Conservation (phyloP, 2,888 invertebrate genomes). For the Nemotelus nigrinus region DNA sequence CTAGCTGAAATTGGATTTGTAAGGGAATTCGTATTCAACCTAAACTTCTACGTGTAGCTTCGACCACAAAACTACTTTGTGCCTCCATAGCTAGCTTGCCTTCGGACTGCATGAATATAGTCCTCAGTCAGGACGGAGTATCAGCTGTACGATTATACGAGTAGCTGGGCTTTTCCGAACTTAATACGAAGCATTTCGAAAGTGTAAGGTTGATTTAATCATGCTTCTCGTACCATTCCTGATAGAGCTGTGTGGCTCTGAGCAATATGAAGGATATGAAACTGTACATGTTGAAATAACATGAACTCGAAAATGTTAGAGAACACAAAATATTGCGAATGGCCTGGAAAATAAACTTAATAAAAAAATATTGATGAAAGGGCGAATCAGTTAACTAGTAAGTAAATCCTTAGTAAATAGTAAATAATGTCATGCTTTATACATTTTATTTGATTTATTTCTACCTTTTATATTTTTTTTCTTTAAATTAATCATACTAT, state of each 20-base stretch:
- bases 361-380: no score
- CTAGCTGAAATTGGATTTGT: slow-evolving; percentile 27
- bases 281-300: neutral
- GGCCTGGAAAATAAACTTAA: no score
- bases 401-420: no score
- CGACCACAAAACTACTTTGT: slow-evolving; percentile 24
- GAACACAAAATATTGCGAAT: no score
- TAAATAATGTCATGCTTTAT: no score
- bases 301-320: no score
- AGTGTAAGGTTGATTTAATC: slow-evolving; percentile 38
- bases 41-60: slow-evolving; percentile 33
- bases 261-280: slow-evolving; percentile 10
- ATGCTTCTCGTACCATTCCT: slow-evolving; percentile 2
- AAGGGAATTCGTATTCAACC: neutral
- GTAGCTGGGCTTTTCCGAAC: neutral
- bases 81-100: neutral
- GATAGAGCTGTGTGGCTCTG: slow-evolving; percentile 10
- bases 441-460: no score
- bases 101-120: neutral
- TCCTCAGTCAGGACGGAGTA: no score
- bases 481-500: no score
- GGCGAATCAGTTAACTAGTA: no score
- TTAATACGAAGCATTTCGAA: slow-evolving; percentile 8
- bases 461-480: no score
- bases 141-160: no score